These are phyloP conservation scores for Amblyteles armatorius DNA, from an alignment of 2,888 invertebrate species.

Conservation along the genomic window DNA sequence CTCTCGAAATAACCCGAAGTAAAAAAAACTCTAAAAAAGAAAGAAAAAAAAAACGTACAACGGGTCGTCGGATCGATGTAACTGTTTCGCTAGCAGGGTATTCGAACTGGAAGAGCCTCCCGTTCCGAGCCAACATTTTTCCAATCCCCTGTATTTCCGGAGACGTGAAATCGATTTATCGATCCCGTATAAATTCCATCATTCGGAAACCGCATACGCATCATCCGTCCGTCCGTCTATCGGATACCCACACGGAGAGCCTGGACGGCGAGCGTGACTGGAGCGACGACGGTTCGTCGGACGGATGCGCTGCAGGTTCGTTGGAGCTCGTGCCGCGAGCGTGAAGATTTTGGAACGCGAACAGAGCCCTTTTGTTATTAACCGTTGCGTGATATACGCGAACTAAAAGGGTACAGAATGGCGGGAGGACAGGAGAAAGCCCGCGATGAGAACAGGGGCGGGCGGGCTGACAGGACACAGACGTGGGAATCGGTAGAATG, in stretches of 20 bases:
- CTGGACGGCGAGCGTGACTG: neutral
- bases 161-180: neutral
- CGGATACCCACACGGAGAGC: neutral
- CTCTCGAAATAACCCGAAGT: too few relatives aligned
- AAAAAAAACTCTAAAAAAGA: neutral
- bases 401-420: neutral
- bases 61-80: neutral
- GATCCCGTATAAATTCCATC: neutral
- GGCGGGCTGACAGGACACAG: neutral
- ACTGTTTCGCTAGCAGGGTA: neutral
- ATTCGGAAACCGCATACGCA: neutral
- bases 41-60: neutral
- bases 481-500: slow-evolving; percentile 41
- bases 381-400: slow-evolving; percentile 36
- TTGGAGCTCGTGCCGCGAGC: neutral
- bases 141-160: neutral
- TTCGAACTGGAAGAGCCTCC: neutral
- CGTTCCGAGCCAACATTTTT: neutral
- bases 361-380: slow-evolving; percentile 26
- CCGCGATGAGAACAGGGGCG: neutral
- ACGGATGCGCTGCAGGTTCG: neutral
- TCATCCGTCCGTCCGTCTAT: neutral
- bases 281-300: neutral
- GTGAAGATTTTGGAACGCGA: slow-evolving; percentile 29
- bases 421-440: neutral